Conservation (phyloP, 2,113 vertebrate genomes). For the Microcebus jonahi region DNA sequence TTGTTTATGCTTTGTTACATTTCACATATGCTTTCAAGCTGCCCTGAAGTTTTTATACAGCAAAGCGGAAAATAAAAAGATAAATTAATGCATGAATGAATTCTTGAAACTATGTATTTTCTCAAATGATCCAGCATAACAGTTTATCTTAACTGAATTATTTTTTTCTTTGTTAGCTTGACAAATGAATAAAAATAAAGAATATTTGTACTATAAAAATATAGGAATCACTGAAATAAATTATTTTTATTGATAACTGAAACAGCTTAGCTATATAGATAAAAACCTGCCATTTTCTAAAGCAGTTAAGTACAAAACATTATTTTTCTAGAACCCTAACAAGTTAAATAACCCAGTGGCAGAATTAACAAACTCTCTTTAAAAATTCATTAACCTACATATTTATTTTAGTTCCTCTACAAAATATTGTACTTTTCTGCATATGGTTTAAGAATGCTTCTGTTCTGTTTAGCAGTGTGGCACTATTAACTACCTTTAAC, state of each 20-base stretch:
- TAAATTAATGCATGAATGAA: background rate
- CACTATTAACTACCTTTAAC: conserved; percentile 23
- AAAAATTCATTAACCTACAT: conserved; percentile 36
- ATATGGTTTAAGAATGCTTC: conserved; percentile 18
- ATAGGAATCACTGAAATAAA: background rate
- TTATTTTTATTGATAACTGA: conserved; percentile 1
- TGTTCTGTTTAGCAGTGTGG: background rate
- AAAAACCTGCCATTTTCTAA: conserved; percentile 3
- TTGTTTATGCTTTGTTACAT: background rate
- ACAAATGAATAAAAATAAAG: conserved; percentile 37
- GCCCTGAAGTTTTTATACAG: background rate
- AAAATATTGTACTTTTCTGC: conserved; percentile 14
- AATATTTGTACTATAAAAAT: conserved; percentile 10
- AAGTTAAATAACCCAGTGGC: background rate
- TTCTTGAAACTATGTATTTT: background rate
- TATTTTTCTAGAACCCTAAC: background rate
- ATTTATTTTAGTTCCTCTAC: conserved; percentile 40
- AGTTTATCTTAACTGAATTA: background rate
- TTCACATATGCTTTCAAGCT: conserved; percentile 26
- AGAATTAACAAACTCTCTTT: conserved; percentile 42
- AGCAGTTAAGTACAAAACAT: background rate
- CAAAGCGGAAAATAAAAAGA: conserved; percentile 23
- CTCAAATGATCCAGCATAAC: background rate
- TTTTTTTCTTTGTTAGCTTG: background rate
- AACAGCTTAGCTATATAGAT: background rate